A percentile compares a stretch with the other conserved stretches of the same genome.
Evolutionary conservation across 2,113 vertebrate genomes (phyloP).

Genomic region (Myiopsitta monachus): DNA sequence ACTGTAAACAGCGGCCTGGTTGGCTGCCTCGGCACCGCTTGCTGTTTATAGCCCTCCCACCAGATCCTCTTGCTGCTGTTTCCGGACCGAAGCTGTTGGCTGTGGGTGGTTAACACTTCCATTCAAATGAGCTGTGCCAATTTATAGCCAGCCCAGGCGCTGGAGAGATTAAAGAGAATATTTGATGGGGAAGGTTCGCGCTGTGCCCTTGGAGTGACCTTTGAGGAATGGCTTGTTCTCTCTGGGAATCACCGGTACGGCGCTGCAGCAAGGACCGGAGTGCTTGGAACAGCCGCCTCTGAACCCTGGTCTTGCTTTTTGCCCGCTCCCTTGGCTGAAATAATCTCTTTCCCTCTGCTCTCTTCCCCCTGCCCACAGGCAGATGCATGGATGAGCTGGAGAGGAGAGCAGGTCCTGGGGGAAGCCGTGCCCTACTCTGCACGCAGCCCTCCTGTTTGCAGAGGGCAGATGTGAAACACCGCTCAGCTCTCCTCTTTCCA

Average conservation of each 20-base stretch:
- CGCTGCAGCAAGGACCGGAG: background rate
- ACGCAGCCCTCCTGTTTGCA: background rate
- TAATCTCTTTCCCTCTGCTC: background rate
- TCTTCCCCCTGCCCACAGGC: background rate
- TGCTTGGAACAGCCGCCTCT: background rate
- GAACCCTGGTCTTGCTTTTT: background rate
- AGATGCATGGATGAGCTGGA: background rate
- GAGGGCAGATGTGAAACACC: background rate
- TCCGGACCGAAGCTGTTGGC: slow-evolving; percentile 66
- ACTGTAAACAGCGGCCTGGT: slow-evolving; percentile 38
- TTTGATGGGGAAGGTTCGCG: slow-evolving; percentile 39
- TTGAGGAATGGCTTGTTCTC: slow-evolving; percentile 46
- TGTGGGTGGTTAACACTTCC: slow-evolving; percentile 68
- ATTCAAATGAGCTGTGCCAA: slow-evolving; percentile 65
- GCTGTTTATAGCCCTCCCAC: slow-evolving; percentile 65
- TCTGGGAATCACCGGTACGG: background rate
- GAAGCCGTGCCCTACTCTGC: background rate
- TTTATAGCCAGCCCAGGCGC: slow-evolving; percentile 54
- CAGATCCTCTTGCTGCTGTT: slow-evolving; percentile 66
- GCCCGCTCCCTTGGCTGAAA: background rate
- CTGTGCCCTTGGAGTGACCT: slow-evolving; percentile 68
- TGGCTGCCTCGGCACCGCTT: slow-evolving; percentile 42
- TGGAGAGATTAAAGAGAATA: slow-evolving; percentile 68
- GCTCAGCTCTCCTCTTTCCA: background rate
- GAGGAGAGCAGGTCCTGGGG: background rate